phyloP scores from a whole-genome alignment of 2,113 vertebrate genomes.

The Arizona elegans region DNA sequence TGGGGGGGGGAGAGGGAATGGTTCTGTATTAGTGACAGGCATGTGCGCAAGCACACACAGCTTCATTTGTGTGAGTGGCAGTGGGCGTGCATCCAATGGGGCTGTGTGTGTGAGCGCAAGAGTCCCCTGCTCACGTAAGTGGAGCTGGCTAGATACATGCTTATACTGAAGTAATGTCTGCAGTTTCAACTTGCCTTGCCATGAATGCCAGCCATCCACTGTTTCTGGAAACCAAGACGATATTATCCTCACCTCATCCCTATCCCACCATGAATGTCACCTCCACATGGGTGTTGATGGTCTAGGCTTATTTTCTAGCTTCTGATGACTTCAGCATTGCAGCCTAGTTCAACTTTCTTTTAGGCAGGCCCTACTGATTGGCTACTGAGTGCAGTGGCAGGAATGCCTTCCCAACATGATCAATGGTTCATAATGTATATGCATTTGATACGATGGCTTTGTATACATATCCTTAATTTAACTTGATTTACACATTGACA shows the following conservation, averaged over 20 bases:
- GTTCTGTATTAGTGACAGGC: background rate
- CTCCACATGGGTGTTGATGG: background rate
- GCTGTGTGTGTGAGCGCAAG: background rate
- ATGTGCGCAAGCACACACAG: background rate
- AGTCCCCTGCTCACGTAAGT: background rate
- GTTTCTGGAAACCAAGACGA: background rate
- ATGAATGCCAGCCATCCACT: background rate
- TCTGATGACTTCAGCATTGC: background rate
- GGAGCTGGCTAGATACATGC: background rate
- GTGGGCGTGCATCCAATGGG: background rate
- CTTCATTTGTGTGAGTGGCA: background rate
- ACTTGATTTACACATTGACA: background rate
- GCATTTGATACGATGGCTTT: no score
- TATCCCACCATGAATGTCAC: background rate
- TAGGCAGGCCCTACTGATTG: background rate
- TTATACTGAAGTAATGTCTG: background rate
- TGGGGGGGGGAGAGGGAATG: background rate
- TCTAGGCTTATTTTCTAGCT: background rate
- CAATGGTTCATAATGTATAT: no score
- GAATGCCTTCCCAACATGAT: background rate
- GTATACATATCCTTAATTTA: background rate
- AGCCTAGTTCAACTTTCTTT: background rate
- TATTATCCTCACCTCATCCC: background rate
- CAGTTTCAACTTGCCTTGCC: background rate
- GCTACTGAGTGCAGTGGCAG: background rate